Evolutionary conservation across 2,888 invertebrate species (phyloP), one percentile per base, ranked within the genome.

Genomic region (Spodoptera exigua): DNA sequence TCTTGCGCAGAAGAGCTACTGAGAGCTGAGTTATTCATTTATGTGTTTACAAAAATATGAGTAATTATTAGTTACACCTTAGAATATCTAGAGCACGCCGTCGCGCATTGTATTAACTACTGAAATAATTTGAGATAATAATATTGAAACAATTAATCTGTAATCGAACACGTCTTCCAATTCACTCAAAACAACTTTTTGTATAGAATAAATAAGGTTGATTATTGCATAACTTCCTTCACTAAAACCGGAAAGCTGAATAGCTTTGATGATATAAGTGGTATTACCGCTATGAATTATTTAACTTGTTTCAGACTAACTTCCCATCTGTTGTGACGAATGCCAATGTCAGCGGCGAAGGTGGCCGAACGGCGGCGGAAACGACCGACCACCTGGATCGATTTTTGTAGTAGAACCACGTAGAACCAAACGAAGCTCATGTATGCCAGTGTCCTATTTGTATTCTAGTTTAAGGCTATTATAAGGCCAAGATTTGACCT

Each of bases 321-420:
- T 74, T 61, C 44, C 49, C 61, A 54, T 62, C 17, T 69, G 48
- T 60, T 70, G 70, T 64, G 60, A 66, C 66, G 74, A 82, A 80
- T 78, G 78, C 76, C 78, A 83, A 83, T 79, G 81, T 77, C 77
- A 81, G 73, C 14, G 35, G 39, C 82, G 81, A 59, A 68, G 59
- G 37, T 16, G 35, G 47, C 83, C 86, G 85, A 88, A 61, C 45
- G 44, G 21, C 47, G 62, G 34, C 87, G 89, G 71, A 76, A 64
- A 41, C 44, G 54, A 49, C 74, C 86, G 88, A 88, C 56, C 63
- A 78, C 78, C 80, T 84, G 80, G 79, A 91, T 90, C 90, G 90
- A 91, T 90, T 84, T 84, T 84, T 81, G 81, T 76, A 78, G 84
- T 86, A 27, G 27, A 89, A n/a, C n/a, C n/a, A n/a, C n/a, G n/a